Evolutionary conservation across 2,888 invertebrate genomes (phyloP), one percentile per base, ranked within the genome.

Genomic region (Ditula angustiorana): DNA sequence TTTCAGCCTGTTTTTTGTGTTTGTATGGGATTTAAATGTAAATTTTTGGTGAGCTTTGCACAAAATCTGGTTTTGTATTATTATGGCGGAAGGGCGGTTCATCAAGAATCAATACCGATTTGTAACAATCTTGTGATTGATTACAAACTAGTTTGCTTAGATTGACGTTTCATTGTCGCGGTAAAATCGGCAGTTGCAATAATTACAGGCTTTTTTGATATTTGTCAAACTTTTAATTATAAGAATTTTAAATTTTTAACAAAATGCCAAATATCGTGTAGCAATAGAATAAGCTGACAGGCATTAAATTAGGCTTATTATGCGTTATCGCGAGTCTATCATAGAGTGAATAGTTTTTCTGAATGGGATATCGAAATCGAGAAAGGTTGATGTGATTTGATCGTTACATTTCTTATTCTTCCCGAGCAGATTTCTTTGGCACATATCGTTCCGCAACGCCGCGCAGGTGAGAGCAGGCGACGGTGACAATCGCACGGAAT

Each of bases 61-160:
- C 82, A 81, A 81, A 79, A 78, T 86, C 87, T 87, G 86, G 88
- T 90, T 87, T 86, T 73, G 73, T 76, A 77, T 79, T 77, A 80
- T 80, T 74, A 78, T 78, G 85, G 78, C 75, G 77, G 77, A 87
- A 84, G 86, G 88, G 87, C 87, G 84, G 81, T 86, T 84, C 84
- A 87, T 87, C 86, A 85, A 86, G 86, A 84, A 85, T 82, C 88
- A 83, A 85, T 86, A 83, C 77, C 78, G 73, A 78, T 74, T 71
- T 78, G 77, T 80, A 90, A 90, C 91, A 91, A 89, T 89, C 90
- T 90, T 88, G 76, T 92, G 91, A 92, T 92, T 92, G 92, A 92
- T 92, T 92, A 80, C 83, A 88, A 91, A 91, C 92, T 89, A 75
- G 92, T 92, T 92, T 90, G 80, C 72, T 74, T 74, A 76, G 85